phyloP scores from a whole-genome alignment of 2,113 vertebrate species.

The Dolichotis patagonum region DNA sequence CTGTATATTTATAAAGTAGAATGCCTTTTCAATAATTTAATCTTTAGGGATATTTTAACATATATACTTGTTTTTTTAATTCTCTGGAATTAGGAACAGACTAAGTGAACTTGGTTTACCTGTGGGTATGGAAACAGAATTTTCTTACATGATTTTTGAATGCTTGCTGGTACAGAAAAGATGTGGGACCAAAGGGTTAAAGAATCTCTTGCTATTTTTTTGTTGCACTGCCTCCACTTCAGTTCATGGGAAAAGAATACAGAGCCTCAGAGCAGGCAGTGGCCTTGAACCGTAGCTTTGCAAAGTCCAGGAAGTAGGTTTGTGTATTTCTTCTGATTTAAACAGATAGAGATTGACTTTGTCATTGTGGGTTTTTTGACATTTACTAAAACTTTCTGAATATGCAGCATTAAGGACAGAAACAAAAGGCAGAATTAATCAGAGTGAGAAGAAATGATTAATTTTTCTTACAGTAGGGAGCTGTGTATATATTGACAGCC shows the following conservation, averaged over 20 bases:
- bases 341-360: not conserved
- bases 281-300: slow-evolving; percentile 42
- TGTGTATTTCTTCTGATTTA: not conserved
- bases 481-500: not conserved
- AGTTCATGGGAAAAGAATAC: slow-evolving; percentile 80
- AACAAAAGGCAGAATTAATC: not conserved
- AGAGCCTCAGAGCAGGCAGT: slow-evolving; percentile 58
- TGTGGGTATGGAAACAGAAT: not conserved
- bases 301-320: not conserved
- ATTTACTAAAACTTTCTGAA: not conserved
- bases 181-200: slow-evolving; percentile 74
- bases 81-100: not conserved
- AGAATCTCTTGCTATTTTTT: slow-evolving; percentile 74
- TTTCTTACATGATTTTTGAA: not conserved
- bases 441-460: not conserved
- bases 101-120: not conserved
- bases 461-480: not conserved
- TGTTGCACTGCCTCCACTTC: slow-evolving; percentile 60
- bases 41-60: not conserved
- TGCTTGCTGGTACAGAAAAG: slow-evolving; percentile 33
- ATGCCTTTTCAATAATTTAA: not conserved
- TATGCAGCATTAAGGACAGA: not conserved
- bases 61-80: not conserved
- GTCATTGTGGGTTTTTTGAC: not conserved
- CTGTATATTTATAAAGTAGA: not conserved